A percentile compares a stretch with the other conserved stretches of the same genome.
These are phyloP conservation scores for Tiaroga cobitis DNA, from an alignment of 2,797 vertebrate species.

Conservation along the genomic window DNA sequence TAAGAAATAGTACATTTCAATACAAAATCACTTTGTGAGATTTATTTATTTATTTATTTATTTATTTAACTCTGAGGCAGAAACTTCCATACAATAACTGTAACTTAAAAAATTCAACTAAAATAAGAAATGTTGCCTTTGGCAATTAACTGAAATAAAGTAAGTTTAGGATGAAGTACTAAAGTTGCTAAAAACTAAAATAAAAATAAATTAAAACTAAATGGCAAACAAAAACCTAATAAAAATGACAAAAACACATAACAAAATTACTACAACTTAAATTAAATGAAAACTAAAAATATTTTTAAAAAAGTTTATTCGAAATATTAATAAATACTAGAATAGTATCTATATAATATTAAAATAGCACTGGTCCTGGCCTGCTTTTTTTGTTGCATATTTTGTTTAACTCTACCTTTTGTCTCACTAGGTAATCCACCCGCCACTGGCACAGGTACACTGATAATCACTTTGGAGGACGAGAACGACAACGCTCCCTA, in stretches of 20 bases:
- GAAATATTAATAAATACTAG: background rate
- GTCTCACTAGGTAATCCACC: constrained; percentile 84
- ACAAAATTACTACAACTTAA: no score
- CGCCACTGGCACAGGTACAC: constrained; percentile 90
- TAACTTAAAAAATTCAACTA: background rate
- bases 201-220: background rate
- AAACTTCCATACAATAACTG: no score
- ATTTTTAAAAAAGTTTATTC: background rate
- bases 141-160: background rate
- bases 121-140: background rate
- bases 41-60: background rate
- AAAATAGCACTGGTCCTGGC: background rate
- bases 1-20: background rate
- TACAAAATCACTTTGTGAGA: background rate
- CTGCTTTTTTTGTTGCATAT: constrained; percentile 68
- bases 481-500: constrained; percentile 93
- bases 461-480: constrained; percentile 90
- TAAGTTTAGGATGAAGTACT: background rate
- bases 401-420: background rate
- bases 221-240: background rate
- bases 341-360: background rate
- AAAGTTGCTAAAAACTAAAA: background rate
- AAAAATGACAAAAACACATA: no score
- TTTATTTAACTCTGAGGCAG: no score
- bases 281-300: background rate